These are phyloP conservation scores for Acanthis flammea DNA, from an alignment of 2,797 vertebrate genomes.

Conservation along the genomic window DNA sequence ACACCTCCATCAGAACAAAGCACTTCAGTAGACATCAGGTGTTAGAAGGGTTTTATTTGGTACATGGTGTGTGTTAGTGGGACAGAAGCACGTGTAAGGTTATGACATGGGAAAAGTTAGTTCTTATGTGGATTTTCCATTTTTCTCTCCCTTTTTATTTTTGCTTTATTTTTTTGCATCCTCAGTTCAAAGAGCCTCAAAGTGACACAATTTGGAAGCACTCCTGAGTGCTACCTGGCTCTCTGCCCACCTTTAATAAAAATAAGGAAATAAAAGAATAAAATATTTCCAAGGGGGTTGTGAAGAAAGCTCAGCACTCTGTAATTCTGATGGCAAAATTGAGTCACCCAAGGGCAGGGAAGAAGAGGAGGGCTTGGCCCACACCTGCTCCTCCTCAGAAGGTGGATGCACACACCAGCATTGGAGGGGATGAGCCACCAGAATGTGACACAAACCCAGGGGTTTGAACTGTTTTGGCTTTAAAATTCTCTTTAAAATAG, in stretches of 20 bases:
- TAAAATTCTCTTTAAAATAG: not conserved
- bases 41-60: conserved; percentile 79
- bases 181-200: conserved; percentile 62
- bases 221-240: conserved; percentile 73
- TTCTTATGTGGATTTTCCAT: conserved; percentile 46
- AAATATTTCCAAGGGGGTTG: conserved; percentile 70
- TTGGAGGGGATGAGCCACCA: not conserved
- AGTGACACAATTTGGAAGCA: conserved; percentile 70
- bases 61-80: conserved; percentile 78
- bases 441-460: conserved; percentile 59
- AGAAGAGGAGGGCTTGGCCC: conserved; percentile 55
- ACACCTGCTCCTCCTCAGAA: not conserved
- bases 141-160: not conserved
- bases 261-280: conserved; percentile 16
- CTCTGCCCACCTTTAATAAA: conserved; percentile 78
- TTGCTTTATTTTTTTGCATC: not conserved
- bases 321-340: conserved; percentile 64
- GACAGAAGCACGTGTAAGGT: conserved; percentile 75
- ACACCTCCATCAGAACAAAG: conserved; percentile 69
- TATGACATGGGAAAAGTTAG: conserved; percentile 64
- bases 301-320: conserved; percentile 76
- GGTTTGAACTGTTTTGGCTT: not conserved
- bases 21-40: conserved; percentile 78
- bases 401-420: not conserved
- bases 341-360: conserved; percentile 66